Conservation (phyloP, 2,888 invertebrate genomes). For the Tetheella fluctuosa region DNA sequence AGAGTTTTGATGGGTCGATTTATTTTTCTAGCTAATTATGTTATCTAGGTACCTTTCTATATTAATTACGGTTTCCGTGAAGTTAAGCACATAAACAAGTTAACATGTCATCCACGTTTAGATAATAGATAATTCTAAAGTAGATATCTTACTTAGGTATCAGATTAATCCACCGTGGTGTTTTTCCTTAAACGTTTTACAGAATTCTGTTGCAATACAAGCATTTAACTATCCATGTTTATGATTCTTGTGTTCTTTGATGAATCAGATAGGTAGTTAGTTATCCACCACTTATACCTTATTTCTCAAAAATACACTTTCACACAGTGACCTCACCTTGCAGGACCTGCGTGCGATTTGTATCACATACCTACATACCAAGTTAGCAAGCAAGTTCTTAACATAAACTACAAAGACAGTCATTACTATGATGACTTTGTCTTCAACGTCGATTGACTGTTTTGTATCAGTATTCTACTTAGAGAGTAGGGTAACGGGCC, state of each 20-base stretch:
- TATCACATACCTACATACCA: conserved; percentile 17
- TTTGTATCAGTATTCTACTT: conserved; percentile 67
- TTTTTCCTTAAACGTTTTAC: neutral
- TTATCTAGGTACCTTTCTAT: no score
- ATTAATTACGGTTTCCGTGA: no score
- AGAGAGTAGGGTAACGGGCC: conserved; percentile 67
- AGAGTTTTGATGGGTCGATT: no score
- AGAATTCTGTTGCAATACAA: neutral
- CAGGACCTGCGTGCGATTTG: conserved; percentile 13
- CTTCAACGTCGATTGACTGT: conserved; percentile 39
- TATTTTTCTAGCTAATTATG: no score
- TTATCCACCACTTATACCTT: neutral
- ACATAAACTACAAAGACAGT: conserved; percentile 38
- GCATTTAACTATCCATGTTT: neutral
- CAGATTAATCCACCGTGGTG: neutral
- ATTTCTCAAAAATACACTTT: conserved; percentile 9
- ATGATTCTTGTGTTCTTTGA: neutral
- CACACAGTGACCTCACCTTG: conserved; percentile 9
- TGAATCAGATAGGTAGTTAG: neutral
- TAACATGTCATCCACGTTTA: neutral
- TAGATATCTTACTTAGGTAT: neutral
- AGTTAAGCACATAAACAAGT: neutral
- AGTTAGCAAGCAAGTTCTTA: neutral
- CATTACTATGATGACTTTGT: conserved; percentile 47
- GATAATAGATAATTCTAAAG: no score